Evolutionary conservation across 2,113 vertebrate genomes (phyloP), one percentile per base, ranked within the genome.

Genomic region (Prinia subflava): DNA sequence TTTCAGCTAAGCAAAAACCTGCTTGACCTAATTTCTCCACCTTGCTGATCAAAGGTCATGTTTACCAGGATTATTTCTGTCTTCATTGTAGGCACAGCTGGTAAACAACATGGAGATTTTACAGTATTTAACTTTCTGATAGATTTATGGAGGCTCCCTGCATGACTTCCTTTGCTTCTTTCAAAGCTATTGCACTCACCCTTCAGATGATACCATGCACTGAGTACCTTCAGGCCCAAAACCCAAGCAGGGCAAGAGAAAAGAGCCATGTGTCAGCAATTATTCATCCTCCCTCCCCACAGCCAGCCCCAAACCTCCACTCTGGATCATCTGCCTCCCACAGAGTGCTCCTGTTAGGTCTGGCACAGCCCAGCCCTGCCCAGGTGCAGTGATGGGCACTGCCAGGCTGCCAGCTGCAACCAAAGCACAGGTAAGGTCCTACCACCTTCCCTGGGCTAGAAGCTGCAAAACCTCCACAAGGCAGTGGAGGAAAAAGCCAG

Each of bases 81-180:
- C 90, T 94, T 93, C 79, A 35, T 90, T 89, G 83, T 94, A 92
- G 93, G 94, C 92, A 96, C 89, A 89, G 93, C 92, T 96, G 95
- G 96, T 94, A 97, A 96, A 96, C 87, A 96, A 92, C 67, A 35
- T 67, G 64, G 87, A 95, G 90, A 94, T 96, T 96, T 95, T 95
- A 96, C 93, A 96, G 96, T 92, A 95, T 96, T 96, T 96, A 96
- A 92, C 92, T 94, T 96, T 96, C 83, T 96, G 88, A 92, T 84
- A 79, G 88, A 95, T 95, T 96, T 95, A 92, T 90, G 80, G 86
- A 75, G 88, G 80, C 73, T 95, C 94, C 73, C 89, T 93, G 90
- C 93, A 55, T 87, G 87, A 68, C 53, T 89, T 91, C 14, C 37
- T 95, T 89, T 59, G 19, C 79, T 92, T 83, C 60, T 92, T 92